These are phyloP conservation scores for Lucinisca nassula DNA, from an alignment of 2,888 invertebrate genomes.

Conservation along the genomic window DNA sequence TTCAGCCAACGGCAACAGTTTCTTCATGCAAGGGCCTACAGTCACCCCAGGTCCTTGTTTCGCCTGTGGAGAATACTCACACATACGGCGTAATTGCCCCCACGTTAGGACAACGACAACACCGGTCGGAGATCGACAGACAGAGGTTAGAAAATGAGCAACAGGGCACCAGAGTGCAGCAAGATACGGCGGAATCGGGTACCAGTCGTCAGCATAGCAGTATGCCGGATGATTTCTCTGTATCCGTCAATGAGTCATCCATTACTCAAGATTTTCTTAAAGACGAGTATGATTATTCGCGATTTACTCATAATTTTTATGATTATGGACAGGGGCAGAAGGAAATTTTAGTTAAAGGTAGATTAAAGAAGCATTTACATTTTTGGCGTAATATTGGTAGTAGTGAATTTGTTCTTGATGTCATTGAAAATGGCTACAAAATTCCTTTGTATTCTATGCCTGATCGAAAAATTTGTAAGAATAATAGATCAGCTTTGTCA, in stretches of 20 bases:
- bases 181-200: no score
- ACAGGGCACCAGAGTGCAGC: no score
- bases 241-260: not conserved
- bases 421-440: slow-evolving; percentile 27
- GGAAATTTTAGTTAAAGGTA: slow-evolving; percentile 46
- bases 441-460: slow-evolving; percentile 21
- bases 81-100: no score
- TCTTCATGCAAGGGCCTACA: no score
- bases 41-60: no score
- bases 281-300: slow-evolving; percentile 44
- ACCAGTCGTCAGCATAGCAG: not conserved
- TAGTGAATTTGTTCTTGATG: slow-evolving; percentile 17
- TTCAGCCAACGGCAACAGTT: no score
- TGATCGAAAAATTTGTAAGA: not conserved
- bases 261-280: slow-evolving; percentile 1
- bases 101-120: no score
- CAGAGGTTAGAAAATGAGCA: no score
- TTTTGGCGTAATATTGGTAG: not conserved
- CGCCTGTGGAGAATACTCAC: no score
- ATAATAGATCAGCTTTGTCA: slow-evolving; percentile 26
- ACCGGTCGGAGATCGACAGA: no score
- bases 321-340: slow-evolving; percentile 53
- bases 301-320: slow-evolving; percentile 45
- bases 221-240: not conserved
- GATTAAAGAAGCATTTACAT: slow-evolving; percentile 23